Base-by-base conservation (phyloP, 2,797 vertebrate species). In the Remorina albescens region DNA sequence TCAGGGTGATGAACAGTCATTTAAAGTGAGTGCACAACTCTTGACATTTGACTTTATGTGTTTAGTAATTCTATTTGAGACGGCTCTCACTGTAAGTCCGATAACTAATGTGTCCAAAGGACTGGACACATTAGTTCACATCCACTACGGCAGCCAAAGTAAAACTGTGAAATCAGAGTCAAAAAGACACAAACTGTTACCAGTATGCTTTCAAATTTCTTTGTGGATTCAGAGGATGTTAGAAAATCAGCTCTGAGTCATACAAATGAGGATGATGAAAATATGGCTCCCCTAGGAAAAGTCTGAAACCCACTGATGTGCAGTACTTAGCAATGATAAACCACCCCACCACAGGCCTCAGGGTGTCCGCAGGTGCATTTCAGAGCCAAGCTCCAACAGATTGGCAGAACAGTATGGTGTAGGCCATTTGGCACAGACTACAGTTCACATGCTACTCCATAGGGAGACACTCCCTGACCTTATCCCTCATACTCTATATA, bases 401-500 rank as follows among this genome's bases (percentile, higher is more conserved):
- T 94, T 94, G 94, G 86, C 86, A 81, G 90, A 94, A 92, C 94
- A 94, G 94, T 94, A 87, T 94, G 94, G 81, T 86, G 88, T 89
- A 80, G 86, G 74, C 87, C 84, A 92, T 91, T 93, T 95, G 94
- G 94, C 94, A 93, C 85, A 30, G 82, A 77, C 84, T 87, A 44
- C 85, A 78, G 86, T 85, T 89, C 68, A 67, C 89, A 86, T 60
- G 82, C 83, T 75, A 84, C 88, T 91, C 88, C 82, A 82, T 71
- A 68, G 90, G 86, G 92, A 86, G 84, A 85, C 78, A 82, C 86
- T 84, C 81, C 83, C 87, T 88, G 87, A 94, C 91, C 91, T 90
- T 86, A 89, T 85, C 78, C 72, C 79, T 89, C 82, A 74, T 54
- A 46, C 60, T 73, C 18, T 39, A 66, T 30, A 71, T 51, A 67